Evolutionary conservation across 2,888 invertebrate genomes (phyloP), one percentile per base, ranked within the genome.

Genomic region (Glyphotaelius pellucidus): DNA sequence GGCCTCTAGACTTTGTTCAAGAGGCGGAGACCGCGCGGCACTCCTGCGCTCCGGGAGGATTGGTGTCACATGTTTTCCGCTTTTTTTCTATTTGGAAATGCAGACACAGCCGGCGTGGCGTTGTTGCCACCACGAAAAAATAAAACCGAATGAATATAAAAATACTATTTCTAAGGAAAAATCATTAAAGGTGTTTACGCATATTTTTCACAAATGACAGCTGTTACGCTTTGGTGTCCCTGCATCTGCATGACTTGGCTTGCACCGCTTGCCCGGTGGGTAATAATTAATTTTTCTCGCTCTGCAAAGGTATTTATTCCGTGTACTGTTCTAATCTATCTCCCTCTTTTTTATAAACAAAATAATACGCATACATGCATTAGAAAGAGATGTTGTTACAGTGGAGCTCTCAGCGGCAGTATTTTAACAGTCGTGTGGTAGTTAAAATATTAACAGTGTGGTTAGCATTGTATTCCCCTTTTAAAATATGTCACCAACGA

Each of bases 41-140:
- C 38, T 88, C 81, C 81, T 92, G 92, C 80, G 90, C 92, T 92
- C 92, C 92, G 81, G 90, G 83, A 87, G 83, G 14, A 52, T 38
- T 42, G 47, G 88, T 83, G 88, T 83, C 91, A 31, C 88, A 83
- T 88, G 91, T 91, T 91, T 91, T 91, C 91, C 91, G 89, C 91
- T 91, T 91, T 91, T 91, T 91, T 80, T 87, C 85, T 79, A 87
- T 91, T 87, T 91, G 47, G 38, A 42, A 86, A 86, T 85, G 4
- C n/a, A 67, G 25, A 25, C 67, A 25, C 52, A 19, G 47, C 47
- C 14, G 47, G 15, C 47, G 15, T 42, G 11, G 42, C 42, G 2
- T 42, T 11, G 9, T 9, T 9, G 3, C 52, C 19, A 52, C 52
- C 52, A 19, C 19, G 67, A 25, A 67, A 67, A 67, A 67, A 67